Conservation (phyloP, 2,797 vertebrate genomes). For the Manis crassicaudata region DNA sequence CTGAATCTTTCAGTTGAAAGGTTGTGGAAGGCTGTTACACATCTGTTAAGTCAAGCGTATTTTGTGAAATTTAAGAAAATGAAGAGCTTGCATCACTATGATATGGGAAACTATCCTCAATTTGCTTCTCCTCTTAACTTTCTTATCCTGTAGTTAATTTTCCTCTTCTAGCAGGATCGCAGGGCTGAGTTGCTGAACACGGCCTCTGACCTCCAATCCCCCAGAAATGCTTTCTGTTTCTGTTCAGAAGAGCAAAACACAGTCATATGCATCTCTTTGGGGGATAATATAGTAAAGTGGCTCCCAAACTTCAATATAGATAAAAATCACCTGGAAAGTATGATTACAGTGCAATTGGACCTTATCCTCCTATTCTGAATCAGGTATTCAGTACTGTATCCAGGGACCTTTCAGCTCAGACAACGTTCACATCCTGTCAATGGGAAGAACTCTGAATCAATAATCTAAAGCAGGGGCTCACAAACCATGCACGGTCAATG, state of each 20-base stretch:
- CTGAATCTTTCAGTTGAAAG: slow-evolving; percentile 24
- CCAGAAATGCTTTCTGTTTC: neutral
- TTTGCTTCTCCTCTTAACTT: neutral
- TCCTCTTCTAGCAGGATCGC: neutral
- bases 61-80: neutral
- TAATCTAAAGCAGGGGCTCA: neutral
- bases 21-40: neutral
- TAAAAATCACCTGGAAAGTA: neutral
- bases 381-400: neutral
- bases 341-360: neutral
- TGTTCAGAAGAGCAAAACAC: neutral
- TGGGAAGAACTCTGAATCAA: neutral
- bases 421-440: neutral
- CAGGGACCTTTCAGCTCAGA: neutral
- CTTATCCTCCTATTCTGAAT: neutral
- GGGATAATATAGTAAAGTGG: neutral
- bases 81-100: neutral
- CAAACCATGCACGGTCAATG: neutral
- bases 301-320: neutral
- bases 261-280: neutral
- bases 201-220: neutral
- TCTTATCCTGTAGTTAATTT: neutral
- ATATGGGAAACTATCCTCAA: neutral
- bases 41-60: neutral
- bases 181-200: neutral